phyloP scores from a whole-genome alignment of 2,113 vertebrate genomes.

The Falco punctatus region DNA sequence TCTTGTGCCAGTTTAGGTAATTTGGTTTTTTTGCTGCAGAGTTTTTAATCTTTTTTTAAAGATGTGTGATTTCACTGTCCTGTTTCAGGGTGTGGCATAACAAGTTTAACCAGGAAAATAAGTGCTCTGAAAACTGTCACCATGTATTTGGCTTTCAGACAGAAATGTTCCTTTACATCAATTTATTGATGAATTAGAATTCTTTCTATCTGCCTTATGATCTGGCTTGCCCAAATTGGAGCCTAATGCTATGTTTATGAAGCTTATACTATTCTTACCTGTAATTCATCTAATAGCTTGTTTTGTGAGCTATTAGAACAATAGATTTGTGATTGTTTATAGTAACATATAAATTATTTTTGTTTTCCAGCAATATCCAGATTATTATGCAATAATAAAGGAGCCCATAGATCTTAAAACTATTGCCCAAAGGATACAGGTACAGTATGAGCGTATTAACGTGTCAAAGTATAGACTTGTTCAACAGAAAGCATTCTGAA shows the following conservation, averaged over 20 bases:
- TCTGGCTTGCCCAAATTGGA: not conserved
- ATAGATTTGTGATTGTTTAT: not conserved
- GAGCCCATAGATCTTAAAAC: constrained; percentile 98
- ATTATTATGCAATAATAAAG: constrained; percentile 99
- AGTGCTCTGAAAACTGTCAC: not conserved
- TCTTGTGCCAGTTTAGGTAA: not conserved
- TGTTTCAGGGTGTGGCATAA: not conserved
- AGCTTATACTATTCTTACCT: not conserved
- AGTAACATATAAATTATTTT: not conserved
- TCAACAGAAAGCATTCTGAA: not conserved
- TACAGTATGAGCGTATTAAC: constrained; percentile 49
- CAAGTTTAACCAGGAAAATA: not conserved
- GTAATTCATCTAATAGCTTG: rapidly evolving
- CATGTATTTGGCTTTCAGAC: not conserved
- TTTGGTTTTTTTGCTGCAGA: not conserved
- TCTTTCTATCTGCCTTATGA: not conserved
- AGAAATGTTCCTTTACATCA: not conserved
- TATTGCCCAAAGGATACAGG: constrained; percentile 97
- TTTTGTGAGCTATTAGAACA: not conserved
- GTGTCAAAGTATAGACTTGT: not conserved
- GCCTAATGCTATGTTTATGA: not conserved
- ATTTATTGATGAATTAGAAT: not conserved
- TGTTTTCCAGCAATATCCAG: constrained; percentile 95
- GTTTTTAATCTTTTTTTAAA: not conserved
- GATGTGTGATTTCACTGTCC: not conserved